Evolutionary conservation across 2,888 invertebrate genomes (phyloP).

Genomic region (Tigriopus californicus): DNA sequence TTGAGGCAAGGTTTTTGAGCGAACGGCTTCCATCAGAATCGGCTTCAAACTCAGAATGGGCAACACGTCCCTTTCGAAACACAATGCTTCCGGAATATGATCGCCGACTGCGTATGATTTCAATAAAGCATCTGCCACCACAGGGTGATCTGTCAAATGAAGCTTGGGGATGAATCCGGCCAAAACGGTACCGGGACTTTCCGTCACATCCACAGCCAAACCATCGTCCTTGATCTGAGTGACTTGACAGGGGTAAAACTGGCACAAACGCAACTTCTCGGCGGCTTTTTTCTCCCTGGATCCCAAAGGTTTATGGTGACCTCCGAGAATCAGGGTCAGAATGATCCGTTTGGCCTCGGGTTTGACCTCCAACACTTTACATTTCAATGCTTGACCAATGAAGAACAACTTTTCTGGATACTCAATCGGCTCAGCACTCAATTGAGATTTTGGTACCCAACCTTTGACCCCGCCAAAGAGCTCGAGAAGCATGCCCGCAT

Average conservation of each 20-base stretch:
- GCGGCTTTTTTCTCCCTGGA: background rate
- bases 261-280: background rate
- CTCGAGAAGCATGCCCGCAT: conserved; percentile 8
- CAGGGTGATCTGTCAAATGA: conserved; percentile 7
- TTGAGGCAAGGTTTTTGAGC: background rate
- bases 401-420: conserved; percentile 9
- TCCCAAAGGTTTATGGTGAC: background rate
- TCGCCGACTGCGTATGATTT: conserved; percentile 1
- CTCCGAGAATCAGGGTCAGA: background rate
- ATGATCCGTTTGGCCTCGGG: background rate
- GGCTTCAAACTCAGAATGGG: conserved; percentile 12
- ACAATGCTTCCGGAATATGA: background rate
- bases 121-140: background rate
- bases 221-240: background rate
- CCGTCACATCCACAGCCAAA: background rate
- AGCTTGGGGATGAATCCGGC: conserved; percentile 2
- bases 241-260: background rate
- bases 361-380: conserved; percentile 1
- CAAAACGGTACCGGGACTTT: background rate
- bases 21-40: background rate
- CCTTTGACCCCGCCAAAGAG: conserved; percentile 1
- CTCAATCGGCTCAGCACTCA: conserved; percentile 1
- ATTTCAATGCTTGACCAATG: conserved; percentile 7
- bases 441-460: conserved; percentile 1
- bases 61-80: conserved; percentile 4